Conservation (phyloP, 2,888 invertebrate genomes). For the Octodonta nipae region DNA sequence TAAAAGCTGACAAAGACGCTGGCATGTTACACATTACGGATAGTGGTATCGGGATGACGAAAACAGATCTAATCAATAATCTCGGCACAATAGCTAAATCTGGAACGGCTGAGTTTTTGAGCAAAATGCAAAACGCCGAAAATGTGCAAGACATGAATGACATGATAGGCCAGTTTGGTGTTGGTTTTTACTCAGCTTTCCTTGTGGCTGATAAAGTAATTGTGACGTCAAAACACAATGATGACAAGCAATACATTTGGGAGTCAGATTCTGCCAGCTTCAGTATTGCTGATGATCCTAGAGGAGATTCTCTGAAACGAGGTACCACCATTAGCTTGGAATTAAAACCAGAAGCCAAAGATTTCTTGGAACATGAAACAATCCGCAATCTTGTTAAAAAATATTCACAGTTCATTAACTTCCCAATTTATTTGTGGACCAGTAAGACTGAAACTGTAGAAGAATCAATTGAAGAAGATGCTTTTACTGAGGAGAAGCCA, state of each 20-base stretch:
- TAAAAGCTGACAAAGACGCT: constrained; percentile 85
- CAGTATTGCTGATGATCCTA: constrained; percentile 83
- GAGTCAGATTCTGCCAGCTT: constrained; percentile 89
- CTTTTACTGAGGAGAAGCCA: constrained; percentile 40
- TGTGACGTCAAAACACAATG: constrained; percentile 90
- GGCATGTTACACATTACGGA: constrained; percentile 88
- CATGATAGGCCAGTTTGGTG: constrained; percentile 99
- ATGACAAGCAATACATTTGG: constrained; percentile 92
- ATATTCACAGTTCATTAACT: constrained; percentile 99
- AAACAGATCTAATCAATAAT: constrained; percentile 83
- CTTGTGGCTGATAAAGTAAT: constrained; percentile 88
- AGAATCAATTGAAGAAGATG: constrained; percentile 40
- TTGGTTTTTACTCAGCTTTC: constrained; percentile 98
- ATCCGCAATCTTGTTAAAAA: constrained; percentile 84
- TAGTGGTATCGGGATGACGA: constrained; percentile 96
- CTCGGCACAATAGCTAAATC: constrained; percentile 48
- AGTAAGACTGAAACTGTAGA: constrained; percentile 58
- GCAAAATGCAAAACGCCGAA: constrained; percentile 67
- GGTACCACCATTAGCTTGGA: constrained; percentile 52
- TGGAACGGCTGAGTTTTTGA: constrained; percentile 89
- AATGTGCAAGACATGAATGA: constrained; percentile 73
- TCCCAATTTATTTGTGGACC: constrained; percentile 92
- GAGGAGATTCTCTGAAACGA: constrained; percentile 79
- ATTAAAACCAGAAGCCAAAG: constrained; percentile 92
- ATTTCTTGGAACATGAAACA: constrained; percentile 87